Percentiles rank a stretch among this genome's conserved stretches.
phyloP scores from a whole-genome alignment of 2,113 vertebrate species.

The Lepus americanus region DNA sequence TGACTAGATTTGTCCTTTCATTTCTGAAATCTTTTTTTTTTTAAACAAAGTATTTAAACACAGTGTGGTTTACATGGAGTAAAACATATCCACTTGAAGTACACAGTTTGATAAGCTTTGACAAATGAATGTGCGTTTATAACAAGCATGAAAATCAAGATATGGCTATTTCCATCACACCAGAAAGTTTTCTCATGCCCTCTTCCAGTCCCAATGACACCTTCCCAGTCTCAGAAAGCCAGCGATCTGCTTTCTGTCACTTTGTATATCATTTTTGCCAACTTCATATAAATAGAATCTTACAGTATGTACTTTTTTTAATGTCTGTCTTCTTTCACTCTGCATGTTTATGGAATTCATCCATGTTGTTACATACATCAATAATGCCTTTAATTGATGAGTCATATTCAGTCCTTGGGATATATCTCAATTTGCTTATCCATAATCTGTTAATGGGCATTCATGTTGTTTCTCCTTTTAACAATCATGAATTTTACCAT shows the following conservation, averaged over 20 bases:
- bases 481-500: background rate
- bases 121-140: background rate
- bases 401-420: background rate
- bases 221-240: background rate
- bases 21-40: background rate
- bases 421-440: background rate
- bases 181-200: background rate
- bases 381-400: background rate
- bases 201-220: background rate
- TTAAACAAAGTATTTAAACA: background rate
- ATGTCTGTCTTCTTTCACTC: background rate
- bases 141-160: background rate
- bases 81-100: background rate
- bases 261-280: background rate
- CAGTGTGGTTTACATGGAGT: background rate
- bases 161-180: background rate
- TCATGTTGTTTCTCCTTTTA: background rate
- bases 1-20: background rate
- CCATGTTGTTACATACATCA: background rate
- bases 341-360: background rate
- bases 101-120: background rate
- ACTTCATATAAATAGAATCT: constrained; percentile 10
- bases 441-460: background rate
- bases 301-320: background rate
- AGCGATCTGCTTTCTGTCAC: background rate